Evolutionary conservation across 2,113 vertebrate species (phyloP), one percentile per base, ranked within the genome.

Genomic region (Percopsis transmontana): DNA sequence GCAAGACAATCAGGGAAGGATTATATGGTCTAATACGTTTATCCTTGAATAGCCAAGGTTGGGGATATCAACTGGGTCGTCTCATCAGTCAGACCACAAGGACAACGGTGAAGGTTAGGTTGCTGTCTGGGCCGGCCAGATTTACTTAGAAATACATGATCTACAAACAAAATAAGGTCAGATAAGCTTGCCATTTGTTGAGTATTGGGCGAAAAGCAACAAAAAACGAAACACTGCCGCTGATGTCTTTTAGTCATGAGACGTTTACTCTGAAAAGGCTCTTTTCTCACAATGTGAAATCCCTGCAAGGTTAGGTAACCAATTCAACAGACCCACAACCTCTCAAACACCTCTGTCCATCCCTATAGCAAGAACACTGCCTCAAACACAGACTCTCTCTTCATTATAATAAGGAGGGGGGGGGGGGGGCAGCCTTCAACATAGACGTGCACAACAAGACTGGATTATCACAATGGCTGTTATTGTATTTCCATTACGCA

Each of bases 361-460:
- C 8, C n/a, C 48, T 55, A 1, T 20, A 13, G 13, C 39, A 12
- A 53, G 13, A 23, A 13, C 39, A 16, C 21, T 1, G 14, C 27
- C 27, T 73, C 7, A 23, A 66, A 48, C 21, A 58, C 21, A 58
- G 52, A 16, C 13, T 54, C 45, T 23, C 38, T 23, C 40, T 21
- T 33, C 21, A 68, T 53, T 33, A 59, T n/a, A n/a, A 10, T 60
- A 85, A 86, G 18, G 33, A 38, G 7, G 8, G n/a, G n/a, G n/a
- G n/a, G 57, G 69, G 76, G 55, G 62, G 56, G 66, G 74, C 69
- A 66, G 79, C 74, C 81, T 75, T 72, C 68, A 63, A 66, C 52
- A 62, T 45, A 62, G 58, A 71, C 53, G 64, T 66, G 41, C 39
- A 62, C 62, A 75, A 71, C 41, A 68, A 77, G 55, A 42, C 47